Conservation (phyloP, 2,888 invertebrate species). For the Pollenia amentaria region DNA sequence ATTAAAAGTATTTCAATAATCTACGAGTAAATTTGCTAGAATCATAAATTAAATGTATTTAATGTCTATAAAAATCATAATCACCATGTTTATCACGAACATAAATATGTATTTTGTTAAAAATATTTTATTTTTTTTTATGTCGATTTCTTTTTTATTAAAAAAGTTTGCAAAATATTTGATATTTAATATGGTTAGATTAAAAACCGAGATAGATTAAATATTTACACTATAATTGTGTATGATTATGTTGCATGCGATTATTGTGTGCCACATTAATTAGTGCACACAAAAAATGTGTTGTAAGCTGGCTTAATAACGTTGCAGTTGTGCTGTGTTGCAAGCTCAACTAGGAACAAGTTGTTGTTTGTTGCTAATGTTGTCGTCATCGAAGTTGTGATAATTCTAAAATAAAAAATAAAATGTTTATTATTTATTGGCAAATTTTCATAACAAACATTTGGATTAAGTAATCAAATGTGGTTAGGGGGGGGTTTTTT, state of each 20-base stretch:
- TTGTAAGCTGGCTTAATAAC: not conserved
- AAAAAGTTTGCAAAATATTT: conserved; percentile 53
- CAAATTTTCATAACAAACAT: conserved; percentile 23
- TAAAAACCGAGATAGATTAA: conserved; percentile 42
- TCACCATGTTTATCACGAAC: conserved; percentile 69
- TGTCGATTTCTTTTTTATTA: conserved; percentile 3
- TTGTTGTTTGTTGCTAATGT: conserved; percentile 8
- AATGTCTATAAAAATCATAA: conserved; percentile 71
- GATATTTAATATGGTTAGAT: conserved; percentile 58
- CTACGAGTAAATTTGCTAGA: conserved; percentile 19
- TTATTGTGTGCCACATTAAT: conserved; percentile 60
- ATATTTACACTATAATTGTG: conserved; percentile 52
- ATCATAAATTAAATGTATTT: conserved; percentile 69
- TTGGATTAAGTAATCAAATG: conserved; percentile 22
- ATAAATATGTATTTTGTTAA: conserved; percentile 58
- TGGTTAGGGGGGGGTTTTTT: not conserved
- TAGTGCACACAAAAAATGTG: conserved; percentile 24
- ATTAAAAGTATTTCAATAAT: conserved; percentile 6
- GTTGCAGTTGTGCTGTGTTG: conserved; percentile 16
- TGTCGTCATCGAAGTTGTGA: conserved; percentile 14
- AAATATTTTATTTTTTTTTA: conserved; percentile 18
- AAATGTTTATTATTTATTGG: conserved; percentile 25
- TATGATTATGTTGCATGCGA: conserved; percentile 61
- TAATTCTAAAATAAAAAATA: not conserved
- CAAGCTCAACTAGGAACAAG: not conserved